These are phyloP conservation scores for Heliothis peltigera DNA, from an alignment of 2,888 invertebrate species.

Conservation along the genomic window DNA sequence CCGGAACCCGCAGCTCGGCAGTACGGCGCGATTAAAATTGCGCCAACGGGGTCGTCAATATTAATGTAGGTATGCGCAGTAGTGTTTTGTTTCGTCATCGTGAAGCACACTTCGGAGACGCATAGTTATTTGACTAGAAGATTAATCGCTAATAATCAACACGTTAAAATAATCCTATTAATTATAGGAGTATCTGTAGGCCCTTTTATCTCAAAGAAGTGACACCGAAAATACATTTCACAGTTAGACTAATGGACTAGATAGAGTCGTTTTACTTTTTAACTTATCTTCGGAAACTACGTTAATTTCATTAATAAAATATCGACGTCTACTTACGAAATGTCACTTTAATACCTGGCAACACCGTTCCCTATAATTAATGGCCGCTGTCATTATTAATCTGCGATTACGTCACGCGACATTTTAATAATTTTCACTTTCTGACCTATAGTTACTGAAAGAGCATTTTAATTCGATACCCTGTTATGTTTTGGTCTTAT, in stretches of 20 bases:
- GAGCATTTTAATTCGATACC: constrained; percentile 20
- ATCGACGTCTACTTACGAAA: constrained; percentile 34
- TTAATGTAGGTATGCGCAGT: too few species aligned
- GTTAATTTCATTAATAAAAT: constrained; percentile 25
- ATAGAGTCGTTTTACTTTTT: neutral
- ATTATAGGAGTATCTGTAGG: too few species aligned
- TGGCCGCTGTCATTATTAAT: constrained; percentile 43
- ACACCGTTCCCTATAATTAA: constrained; percentile 44
- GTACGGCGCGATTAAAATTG: too few species aligned
- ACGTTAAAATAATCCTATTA: too few species aligned
- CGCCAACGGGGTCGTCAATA: too few species aligned
- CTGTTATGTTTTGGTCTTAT: constrained; percentile 17
- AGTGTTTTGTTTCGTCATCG: too few species aligned
- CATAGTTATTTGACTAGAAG: too few species aligned
- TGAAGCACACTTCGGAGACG: too few species aligned
- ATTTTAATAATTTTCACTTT: constrained; percentile 56
- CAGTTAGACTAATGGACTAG: neutral
- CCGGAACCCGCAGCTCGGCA: too few species aligned
- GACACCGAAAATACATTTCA: neutral
- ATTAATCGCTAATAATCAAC: too few species aligned
- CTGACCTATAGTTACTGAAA: constrained; percentile 29
- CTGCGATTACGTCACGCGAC: constrained; percentile 44
- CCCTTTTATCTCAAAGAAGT: neutral
- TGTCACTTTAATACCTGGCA: constrained; percentile 29
- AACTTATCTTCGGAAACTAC: neutral